These are phyloP conservation scores for Uropsilus gracilis DNA, from an alignment of 2,113 vertebrate genomes.

Conservation along the genomic window DNA sequence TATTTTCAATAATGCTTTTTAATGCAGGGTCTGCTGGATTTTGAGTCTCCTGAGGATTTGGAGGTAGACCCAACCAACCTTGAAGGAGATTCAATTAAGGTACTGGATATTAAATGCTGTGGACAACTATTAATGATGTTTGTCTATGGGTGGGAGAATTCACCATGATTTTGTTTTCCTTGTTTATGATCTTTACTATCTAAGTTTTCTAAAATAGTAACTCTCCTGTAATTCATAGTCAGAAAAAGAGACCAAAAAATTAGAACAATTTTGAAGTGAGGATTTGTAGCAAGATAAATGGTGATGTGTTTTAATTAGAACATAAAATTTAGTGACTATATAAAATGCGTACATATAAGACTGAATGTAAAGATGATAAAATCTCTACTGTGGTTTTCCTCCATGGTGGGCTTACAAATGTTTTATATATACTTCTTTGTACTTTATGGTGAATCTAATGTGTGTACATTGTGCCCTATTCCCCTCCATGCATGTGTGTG, in stretches of 20 bases:
- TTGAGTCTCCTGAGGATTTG: slow-evolving; percentile 48
- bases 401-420: neutral
- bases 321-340: neutral
- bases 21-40: slow-evolving; percentile 68
- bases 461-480: neutral
- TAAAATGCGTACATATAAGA: neutral
- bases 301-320: slow-evolving; percentile 12
- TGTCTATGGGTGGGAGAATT: neutral
- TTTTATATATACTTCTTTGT: slow-evolving; percentile 15
- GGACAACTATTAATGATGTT: neutral
- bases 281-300: neutral
- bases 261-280: slow-evolving; percentile 14
- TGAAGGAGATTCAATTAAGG: slow-evolving; percentile 12
- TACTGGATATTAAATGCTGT: slow-evolving; percentile 31
- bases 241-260: neutral
- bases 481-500: neutral
- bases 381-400: neutral
- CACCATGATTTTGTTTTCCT: neutral
- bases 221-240: neutral
- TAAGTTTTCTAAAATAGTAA: slow-evolving; percentile 16
- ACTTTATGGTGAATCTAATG: neutral
- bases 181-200: neutral
- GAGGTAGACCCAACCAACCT: neutral
- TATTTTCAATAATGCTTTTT: slow-evolving; percentile 51
- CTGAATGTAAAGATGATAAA: neutral